Evolutionary conservation across 1,140 invertebrate genomes (phyloP).

Genomic region (Maniola jurtina): DNA sequence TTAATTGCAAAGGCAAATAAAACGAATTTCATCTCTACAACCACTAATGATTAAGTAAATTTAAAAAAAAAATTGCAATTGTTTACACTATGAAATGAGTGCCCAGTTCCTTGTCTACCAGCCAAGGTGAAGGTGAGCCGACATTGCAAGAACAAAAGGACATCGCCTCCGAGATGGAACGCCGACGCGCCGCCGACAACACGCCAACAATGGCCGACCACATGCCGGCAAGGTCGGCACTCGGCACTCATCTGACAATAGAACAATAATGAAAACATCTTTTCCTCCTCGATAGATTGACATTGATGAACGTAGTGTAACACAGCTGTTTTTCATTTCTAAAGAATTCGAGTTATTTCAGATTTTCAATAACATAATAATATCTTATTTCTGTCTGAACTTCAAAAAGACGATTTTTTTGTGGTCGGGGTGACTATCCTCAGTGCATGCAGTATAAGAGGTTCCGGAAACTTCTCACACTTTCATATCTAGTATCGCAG

Average conservation of each 20-base stretch:
- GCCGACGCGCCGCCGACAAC: no score
- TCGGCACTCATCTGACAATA: background rate
- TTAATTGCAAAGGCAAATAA: background rate
- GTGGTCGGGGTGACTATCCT: no score
- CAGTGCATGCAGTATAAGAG: no score
- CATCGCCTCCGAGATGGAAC: no score
- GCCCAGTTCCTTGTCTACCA: background rate
- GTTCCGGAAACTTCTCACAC: no score
- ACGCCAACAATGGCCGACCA: no score
- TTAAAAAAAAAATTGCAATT: no score
- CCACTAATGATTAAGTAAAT: no score
- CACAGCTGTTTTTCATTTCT: background rate
- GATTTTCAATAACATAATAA: background rate
- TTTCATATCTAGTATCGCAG: no score
- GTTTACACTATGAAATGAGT: background rate
- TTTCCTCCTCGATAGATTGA: background rate
- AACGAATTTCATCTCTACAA: no score
- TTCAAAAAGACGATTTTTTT: no score
- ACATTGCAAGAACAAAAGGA: background rate
- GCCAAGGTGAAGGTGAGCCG: background rate
- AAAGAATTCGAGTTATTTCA: background rate
- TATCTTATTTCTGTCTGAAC: no score
- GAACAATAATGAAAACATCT: constrained; percentile 1
- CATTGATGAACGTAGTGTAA: background rate
- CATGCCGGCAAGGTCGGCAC: background rate